A percentile compares a stretch with the other conserved stretches of the same genome.
Evolutionary conservation across 2,113 vertebrate genomes (phyloP).

Genomic region (Oreochromis spilurus): DNA sequence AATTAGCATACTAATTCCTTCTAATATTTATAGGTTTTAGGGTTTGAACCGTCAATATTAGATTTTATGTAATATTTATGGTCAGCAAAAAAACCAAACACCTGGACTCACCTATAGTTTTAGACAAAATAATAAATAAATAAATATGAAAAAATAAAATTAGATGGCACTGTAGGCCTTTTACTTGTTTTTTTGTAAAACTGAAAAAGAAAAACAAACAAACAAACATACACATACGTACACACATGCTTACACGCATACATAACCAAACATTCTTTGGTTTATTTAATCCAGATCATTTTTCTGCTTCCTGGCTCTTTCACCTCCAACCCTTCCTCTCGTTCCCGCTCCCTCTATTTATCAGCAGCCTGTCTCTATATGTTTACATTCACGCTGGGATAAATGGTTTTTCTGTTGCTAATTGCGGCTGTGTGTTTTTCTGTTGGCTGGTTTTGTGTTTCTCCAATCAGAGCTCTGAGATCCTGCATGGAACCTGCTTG

Average conservation of each 20-base stretch:
- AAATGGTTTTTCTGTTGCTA: conserved; percentile 54
- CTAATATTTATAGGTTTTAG: neutral
- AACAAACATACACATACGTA: neutral
- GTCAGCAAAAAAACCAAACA: neutral
- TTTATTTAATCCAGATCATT: neutral
- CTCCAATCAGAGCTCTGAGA: conserved; percentile 58
- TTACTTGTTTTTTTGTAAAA: neutral
- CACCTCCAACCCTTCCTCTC: neutral
- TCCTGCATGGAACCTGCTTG: conserved; percentile 29
- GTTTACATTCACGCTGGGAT: conserved; percentile 45
- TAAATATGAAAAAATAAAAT: neutral
- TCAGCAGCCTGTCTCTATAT: conserved; percentile 36
- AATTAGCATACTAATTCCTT: neutral
- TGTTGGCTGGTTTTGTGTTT: conserved; percentile 50
- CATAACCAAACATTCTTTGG: neutral
- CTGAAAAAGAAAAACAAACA: neutral
- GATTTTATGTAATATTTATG: neutral
- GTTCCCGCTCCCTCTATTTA: neutral
- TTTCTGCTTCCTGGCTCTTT: neutral
- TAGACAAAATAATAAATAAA: neutral
- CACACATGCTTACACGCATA: neutral
- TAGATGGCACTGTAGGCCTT: neutral
- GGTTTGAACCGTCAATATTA: neutral
- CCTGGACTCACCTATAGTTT: neutral
- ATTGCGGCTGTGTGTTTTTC: conserved; percentile 48